Percentiles rank a stretch among this genome's conserved stretches.
Conservation (phyloP, 2,113 vertebrate species). For the Carollia perspicillata region DNA sequence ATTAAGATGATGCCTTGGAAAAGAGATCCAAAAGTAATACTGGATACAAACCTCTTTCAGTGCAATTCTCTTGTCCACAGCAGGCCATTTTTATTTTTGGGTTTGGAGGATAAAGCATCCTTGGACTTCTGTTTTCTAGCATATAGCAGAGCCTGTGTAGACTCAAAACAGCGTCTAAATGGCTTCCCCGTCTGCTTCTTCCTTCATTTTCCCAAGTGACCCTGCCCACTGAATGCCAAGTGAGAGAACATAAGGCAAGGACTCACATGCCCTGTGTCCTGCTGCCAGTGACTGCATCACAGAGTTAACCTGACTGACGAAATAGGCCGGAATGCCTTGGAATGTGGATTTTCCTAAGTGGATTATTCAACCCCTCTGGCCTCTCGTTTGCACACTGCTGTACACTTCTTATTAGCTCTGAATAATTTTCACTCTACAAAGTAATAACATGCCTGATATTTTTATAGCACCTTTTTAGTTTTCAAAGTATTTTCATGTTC, state of each 20-base stretch:
- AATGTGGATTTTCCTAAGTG: not conserved
- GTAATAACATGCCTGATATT: not conserved
- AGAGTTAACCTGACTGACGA: not conserved
- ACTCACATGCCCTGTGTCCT: fast-evolving
- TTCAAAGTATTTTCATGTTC: not conserved
- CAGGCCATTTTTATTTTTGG: not conserved
- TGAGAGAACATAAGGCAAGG: not conserved
- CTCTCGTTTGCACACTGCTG: not conserved
- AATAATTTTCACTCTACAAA: conserved; percentile 9
- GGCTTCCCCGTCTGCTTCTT: not conserved
- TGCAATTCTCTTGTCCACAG: not conserved
- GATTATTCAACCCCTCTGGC: not conserved
- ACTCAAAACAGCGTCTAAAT: not conserved
- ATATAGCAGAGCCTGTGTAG: not conserved
- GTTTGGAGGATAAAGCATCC: not conserved
- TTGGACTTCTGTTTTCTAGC: not conserved
- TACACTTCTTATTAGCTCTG: conserved; percentile 5
- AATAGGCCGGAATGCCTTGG: not conserved
- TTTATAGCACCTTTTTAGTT: not conserved
- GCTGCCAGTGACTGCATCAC: not conserved
- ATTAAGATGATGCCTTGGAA: not conserved
- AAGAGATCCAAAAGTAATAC: not conserved
- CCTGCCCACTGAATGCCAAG: not conserved
- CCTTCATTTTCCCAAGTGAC: not conserved
- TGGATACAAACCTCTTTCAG: not conserved